These are phyloP conservation scores for Rotaria macrura DNA, from an alignment of 2,888 invertebrate species.

Conservation along the genomic window DNA sequence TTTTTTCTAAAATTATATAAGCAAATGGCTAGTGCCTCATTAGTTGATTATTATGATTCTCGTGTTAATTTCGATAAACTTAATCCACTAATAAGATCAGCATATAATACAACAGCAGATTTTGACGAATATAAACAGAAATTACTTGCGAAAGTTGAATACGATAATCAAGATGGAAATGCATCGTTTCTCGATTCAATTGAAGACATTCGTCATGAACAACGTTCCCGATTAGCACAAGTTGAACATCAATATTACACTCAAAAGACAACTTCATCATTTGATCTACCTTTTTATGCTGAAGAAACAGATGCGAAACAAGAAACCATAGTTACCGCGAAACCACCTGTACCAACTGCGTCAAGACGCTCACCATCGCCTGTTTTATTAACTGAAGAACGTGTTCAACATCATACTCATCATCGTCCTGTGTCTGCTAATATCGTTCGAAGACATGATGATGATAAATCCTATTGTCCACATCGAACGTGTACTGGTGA, in stretches of 20 bases:
- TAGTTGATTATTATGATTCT: not conserved
- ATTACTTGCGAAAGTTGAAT: not conserved
- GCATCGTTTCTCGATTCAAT: not conserved
- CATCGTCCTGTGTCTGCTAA: not conserved
- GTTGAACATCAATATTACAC: not conserved
- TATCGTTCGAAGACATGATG: not conserved
- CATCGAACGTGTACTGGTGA: not conserved
- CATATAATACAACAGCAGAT: slow-evolving; percentile 13
- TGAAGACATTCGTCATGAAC: not conserved
- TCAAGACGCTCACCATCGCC: slow-evolving; percentile 1
- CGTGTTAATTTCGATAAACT: not conserved
- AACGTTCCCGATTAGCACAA: not conserved
- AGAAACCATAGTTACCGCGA: not conserved
- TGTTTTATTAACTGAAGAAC: not conserved
- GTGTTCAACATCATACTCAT: not conserved
- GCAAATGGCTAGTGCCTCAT: not conserved
- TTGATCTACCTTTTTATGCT: not conserved
- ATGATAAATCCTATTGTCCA: not conserved
- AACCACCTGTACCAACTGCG: not conserved
- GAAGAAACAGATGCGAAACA: not conserved
- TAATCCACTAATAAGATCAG: slow-evolving; percentile 10
- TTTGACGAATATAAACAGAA: not conserved
- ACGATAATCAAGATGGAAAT: not conserved
- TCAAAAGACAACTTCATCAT: no score
- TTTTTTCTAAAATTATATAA: not conserved